Base-by-base conservation (phyloP, 2,113 vertebrate species). In the Pungitius pungitius region DNA sequence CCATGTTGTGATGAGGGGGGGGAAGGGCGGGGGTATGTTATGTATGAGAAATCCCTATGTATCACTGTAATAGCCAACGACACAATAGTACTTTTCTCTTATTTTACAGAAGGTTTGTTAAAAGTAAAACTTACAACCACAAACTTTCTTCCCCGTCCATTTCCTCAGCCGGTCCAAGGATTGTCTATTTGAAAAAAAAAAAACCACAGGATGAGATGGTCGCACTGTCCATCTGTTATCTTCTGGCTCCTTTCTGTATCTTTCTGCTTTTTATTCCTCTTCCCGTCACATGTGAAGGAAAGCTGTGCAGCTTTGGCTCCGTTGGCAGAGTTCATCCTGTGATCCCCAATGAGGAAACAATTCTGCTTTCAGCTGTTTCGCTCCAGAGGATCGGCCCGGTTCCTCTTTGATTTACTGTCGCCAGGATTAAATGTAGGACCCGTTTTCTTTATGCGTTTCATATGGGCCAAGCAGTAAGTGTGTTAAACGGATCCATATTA, bases 401-500 rank as follows among this genome's bases (percentile, higher is more conserved):
- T 67, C 40, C 54, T 49, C 63, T 73, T 81, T 81, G 75, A 45
- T 71, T 86, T 79, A 69, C 64, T 69, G 69, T 82, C 81, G 49
- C 77, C 35, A 56, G 58, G 64, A 76, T 71, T 9, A 78, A 73
- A 66, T 2, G 39, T 59, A 43, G 35, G 27, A 72, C 68, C 33
- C 7, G 24, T 61, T 84, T 67, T 62, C 60, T 75, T 51, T 37
- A 30, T 88, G 83, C 72, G 49, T 14, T 55, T 80, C 67, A 61
- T 72, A 78, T 60, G 60, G 60, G 68, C 69, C 40, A 64, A 51
- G 73, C 78, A 70, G 24, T 69, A 82, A 76, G 66, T 79, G 80
- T 83, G 83, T 79, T 85, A 89, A 91, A 84, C 72, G 77, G 49
- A 77, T 89, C 89, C 85, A 86, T 62, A 80, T 86, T 84, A 67